Evolutionary conservation across 1,140 invertebrate genomes (phyloP).

Genomic region (Aculops lycopersici): DNA sequence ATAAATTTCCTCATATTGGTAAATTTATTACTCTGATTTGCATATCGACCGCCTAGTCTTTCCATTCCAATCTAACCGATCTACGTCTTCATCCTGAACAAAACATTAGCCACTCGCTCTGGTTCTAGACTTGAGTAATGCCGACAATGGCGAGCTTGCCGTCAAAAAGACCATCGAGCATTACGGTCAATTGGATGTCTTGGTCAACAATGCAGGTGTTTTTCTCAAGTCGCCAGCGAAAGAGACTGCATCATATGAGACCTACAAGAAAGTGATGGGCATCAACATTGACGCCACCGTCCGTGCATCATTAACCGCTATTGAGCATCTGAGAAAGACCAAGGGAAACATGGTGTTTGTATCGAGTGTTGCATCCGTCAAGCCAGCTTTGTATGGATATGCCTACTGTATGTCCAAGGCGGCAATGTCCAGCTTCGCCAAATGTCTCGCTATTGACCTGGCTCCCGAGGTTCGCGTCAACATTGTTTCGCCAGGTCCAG

Average conservation of each 20-base stretch:
- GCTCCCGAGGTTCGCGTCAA: conserved; percentile 16
- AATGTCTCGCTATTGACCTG: conserved; percentile 16
- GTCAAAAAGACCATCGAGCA: background rate
- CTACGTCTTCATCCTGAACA: background rate
- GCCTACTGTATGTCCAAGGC: conserved; percentile 17
- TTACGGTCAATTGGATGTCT: background rate
- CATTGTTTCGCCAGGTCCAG: conserved; percentile 11
- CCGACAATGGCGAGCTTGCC: background rate
- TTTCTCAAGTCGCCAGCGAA: background rate
- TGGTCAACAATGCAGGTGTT: background rate
- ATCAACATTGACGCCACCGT: background rate
- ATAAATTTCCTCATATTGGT: no score
- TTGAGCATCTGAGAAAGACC: background rate
- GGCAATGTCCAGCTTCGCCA: conserved; percentile 15
- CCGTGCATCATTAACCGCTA: background rate
- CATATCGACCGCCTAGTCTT: no score
- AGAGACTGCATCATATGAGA: background rate
- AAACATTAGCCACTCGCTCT: background rate
- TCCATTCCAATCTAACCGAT: no score
- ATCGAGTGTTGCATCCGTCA: background rate
- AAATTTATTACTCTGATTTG: no score
- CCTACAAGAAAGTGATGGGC: background rate
- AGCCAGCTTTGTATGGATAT: background rate
- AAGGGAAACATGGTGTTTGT: background rate
- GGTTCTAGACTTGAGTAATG: background rate